These are phyloP conservation scores for Mongoloraphidia duomilia DNA, from an alignment of 2,888 invertebrate genomes.

Conservation along the genomic window DNA sequence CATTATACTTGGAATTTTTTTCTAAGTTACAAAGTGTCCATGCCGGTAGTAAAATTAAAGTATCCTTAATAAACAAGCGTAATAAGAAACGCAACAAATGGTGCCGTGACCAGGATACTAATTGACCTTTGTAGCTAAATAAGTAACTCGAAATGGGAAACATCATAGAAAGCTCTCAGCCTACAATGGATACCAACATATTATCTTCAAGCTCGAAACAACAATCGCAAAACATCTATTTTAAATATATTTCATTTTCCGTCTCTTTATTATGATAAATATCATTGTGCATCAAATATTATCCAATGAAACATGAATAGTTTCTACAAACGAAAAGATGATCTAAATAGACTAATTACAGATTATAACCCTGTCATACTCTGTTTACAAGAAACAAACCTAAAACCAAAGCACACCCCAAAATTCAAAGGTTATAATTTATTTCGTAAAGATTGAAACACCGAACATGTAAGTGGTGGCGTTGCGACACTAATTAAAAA, in stretches of 20 bases:
- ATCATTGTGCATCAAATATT: too few species aligned
- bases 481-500: neutral
- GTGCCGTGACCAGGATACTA: too few species aligned
- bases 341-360: neutral
- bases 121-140: too few species aligned
- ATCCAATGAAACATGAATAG: slow-evolving; percentile 1
- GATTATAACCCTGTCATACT: neutral
- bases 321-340: neutral
- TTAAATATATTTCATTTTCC: too few species aligned
- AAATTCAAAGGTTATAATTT: neutral
- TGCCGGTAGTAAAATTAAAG: too few species aligned
- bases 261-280: too few species aligned
- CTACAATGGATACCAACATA: neutral
- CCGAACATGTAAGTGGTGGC: neutral
- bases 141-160: slow-evolving; percentile 3
- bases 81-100: too few species aligned
- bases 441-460: neutral
- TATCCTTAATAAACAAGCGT: too few species aligned
- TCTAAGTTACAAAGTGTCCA: too few species aligned
- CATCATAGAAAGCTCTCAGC: neutral
- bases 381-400: neutral
- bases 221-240: too few species aligned
- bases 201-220: too few species aligned
- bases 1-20: too few species aligned
- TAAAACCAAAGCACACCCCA: neutral